These are phyloP conservation scores for Brachionus rubens DNA, from an alignment of 1,140 invertebrate species.

Conservation along the genomic window DNA sequence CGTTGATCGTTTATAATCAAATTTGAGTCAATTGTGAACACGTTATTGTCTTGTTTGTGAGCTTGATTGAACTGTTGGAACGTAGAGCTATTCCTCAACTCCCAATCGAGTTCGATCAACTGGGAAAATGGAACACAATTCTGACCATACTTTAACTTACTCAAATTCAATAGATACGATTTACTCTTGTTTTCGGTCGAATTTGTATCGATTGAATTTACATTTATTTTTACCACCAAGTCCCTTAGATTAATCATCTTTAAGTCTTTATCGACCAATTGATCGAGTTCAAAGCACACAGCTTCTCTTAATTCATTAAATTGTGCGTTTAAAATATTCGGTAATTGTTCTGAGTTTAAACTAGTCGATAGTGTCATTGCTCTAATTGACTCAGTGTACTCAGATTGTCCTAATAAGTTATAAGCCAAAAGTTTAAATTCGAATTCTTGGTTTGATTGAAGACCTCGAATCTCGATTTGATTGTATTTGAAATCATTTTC, in stretches of 20 bases:
- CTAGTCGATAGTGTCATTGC: neutral
- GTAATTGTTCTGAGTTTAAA: slow-evolving; percentile 3
- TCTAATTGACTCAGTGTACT: slow-evolving; percentile 8
- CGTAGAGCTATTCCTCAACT: slow-evolving; percentile 11
- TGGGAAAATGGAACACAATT: slow-evolving; percentile 41
- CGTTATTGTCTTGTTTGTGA: neutral
- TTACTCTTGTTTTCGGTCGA: neutral
- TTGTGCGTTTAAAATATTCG: slow-evolving; percentile 21
- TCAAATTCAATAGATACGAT: slow-evolving; percentile 19
- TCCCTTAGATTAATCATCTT: neutral
- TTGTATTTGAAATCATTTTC: neutral
- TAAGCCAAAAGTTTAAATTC: slow-evolving; percentile 18
- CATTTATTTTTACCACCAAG: slow-evolving; percentile 19
- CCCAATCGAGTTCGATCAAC: slow-evolving; percentile 27
- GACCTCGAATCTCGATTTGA: slow-evolving; percentile 3
- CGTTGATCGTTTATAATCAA: slow-evolving; percentile 13
- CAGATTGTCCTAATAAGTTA: neutral
- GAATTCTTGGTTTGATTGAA: slow-evolving; percentile 11
- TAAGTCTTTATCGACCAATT: neutral
- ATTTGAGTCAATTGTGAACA: slow-evolving; percentile 4
- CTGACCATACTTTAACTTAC: slow-evolving; percentile 40
- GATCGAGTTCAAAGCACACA: slow-evolving; percentile 38
- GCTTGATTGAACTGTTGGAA: slow-evolving; percentile 1
- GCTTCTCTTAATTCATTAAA: slow-evolving; percentile 45
- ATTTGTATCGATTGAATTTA: neutral